These are phyloP conservation scores for Neuroterus valhalla DNA, from an alignment of 1,140 invertebrate genomes.

Conservation along the genomic window DNA sequence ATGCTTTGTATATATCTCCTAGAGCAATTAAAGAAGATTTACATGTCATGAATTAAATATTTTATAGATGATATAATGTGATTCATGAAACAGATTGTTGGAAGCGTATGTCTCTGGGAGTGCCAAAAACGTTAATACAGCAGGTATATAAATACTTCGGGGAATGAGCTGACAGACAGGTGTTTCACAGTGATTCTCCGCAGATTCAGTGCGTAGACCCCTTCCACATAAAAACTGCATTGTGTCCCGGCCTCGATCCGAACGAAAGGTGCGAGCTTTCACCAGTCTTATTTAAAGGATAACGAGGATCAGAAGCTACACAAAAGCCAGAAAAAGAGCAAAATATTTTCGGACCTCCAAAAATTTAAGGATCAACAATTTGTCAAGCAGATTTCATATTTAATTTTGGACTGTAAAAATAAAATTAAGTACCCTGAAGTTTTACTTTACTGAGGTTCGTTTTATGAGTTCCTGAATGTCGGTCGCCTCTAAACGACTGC, in stretches of 20 bases:
- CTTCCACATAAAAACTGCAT: conserved; percentile 3
- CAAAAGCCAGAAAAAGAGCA: background rate
- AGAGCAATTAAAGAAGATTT: too few species aligned
- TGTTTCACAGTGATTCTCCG: conserved; percentile 51
- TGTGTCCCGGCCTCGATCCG: background rate
- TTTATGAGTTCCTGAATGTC: too few species aligned
- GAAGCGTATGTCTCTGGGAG: conserved; percentile 12
- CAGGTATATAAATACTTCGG: conserved; percentile 46
- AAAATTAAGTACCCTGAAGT: too few species aligned
- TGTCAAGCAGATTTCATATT: too few species aligned
- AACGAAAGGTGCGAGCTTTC: conserved; percentile 1
- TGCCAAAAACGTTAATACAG: conserved; percentile 17
- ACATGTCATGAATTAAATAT: too few species aligned
- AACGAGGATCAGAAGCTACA: background rate
- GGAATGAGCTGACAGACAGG: conserved; percentile 43
- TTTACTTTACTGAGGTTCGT: too few species aligned
- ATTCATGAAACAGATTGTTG: background rate
- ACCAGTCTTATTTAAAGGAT: background rate
- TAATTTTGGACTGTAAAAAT: too few species aligned
- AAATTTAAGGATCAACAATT: too few species aligned
- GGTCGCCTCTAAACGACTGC: too few species aligned
- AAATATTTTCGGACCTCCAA: background rate
- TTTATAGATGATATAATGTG: too few species aligned
- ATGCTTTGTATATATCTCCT: too few species aligned
- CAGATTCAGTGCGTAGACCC: background rate